A percentile compares a stretch with the other conserved stretches of the same genome.
These are phyloP conservation scores for Rhineura floridana DNA, from an alignment of 2,113 vertebrate species.

Conservation along the genomic window DNA sequence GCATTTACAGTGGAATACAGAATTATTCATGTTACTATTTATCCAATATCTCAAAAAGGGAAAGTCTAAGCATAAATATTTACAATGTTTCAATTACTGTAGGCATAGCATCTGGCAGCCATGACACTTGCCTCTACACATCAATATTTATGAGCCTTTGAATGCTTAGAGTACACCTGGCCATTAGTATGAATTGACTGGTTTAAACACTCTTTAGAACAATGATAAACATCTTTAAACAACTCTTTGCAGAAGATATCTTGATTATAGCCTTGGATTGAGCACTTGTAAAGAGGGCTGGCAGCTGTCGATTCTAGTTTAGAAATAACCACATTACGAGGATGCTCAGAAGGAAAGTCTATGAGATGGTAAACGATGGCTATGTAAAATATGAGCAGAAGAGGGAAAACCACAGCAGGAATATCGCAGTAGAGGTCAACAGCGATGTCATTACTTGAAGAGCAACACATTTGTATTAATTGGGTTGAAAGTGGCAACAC, in stretches of 20 bases:
- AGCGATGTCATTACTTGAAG: not conserved
- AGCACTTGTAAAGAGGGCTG: not conserved
- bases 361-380: not conserved
- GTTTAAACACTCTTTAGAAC: conserved; percentile 37
- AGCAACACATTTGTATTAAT: not conserved
- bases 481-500: not conserved
- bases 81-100: conserved; percentile 22
- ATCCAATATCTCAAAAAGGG: conserved; percentile 5
- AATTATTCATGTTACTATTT: not conserved
- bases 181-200: conserved; percentile 49
- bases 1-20: not conserved
- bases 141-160: conserved; percentile 49
- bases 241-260: conserved; percentile 37
- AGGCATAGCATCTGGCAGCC: conserved; percentile 28
- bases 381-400: not conserved
- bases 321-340: conserved; percentile 27
- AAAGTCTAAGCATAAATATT: conserved; percentile 27
- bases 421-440: not conserved
- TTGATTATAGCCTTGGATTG: conserved; percentile 26
- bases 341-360: not conserved
- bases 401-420: not conserved
- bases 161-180: conserved; percentile 41
- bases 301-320: conserved; percentile 34
- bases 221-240: conserved; percentile 47
- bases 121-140: conserved; percentile 33